A percentile compares a stretch with the other conserved stretches of the same genome.
phyloP scores from a whole-genome alignment of 2,888 invertebrate species.

The Drosophila stalkeri region DNA sequence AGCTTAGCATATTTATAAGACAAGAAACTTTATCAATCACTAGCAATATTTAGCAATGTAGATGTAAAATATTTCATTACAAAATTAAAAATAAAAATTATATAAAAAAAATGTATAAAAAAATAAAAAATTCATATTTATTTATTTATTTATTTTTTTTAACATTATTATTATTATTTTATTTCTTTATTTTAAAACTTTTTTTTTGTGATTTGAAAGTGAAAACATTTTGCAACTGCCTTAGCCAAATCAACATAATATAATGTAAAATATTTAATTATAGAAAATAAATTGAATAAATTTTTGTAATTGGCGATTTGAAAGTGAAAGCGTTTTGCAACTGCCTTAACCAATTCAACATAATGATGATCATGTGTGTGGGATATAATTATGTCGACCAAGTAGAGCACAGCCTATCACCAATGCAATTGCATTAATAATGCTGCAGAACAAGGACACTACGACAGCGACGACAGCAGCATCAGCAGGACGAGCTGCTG shows the following conservation, averaged over 20 bases:
- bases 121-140: too few species aligned
- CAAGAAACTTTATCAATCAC: not conserved
- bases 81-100: not conserved
- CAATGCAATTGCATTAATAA: slow-evolving; percentile 72
- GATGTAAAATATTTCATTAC: too few species aligned
- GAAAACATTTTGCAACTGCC: too few species aligned
- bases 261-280: not conserved
- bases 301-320: slow-evolving; percentile 3
- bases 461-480: slow-evolving; percentile 27
- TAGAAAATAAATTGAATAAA: not conserved
- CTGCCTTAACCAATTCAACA: not conserved
- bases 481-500: slow-evolving; percentile 4
- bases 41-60: not conserved
- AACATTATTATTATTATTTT: too few species aligned
- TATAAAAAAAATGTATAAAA: too few species aligned
- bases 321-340: slow-evolving; percentile 23
- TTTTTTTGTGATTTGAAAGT: too few species aligned
- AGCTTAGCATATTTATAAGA: not conserved
- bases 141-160: too few species aligned
- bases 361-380: slow-evolving; percentile 22
- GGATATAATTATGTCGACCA: slow-evolving; percentile 50
- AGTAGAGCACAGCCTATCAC: slow-evolving; percentile 33
- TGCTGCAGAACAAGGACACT: slow-evolving; percentile 40
- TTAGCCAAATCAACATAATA: too few species aligned
- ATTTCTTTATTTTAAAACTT: too few species aligned